Percentiles rank a stretch among this genome's conserved stretches.
Conservation (phyloP, 1,140 invertebrate genomes). For the Oedothorax gibbosus region DNA sequence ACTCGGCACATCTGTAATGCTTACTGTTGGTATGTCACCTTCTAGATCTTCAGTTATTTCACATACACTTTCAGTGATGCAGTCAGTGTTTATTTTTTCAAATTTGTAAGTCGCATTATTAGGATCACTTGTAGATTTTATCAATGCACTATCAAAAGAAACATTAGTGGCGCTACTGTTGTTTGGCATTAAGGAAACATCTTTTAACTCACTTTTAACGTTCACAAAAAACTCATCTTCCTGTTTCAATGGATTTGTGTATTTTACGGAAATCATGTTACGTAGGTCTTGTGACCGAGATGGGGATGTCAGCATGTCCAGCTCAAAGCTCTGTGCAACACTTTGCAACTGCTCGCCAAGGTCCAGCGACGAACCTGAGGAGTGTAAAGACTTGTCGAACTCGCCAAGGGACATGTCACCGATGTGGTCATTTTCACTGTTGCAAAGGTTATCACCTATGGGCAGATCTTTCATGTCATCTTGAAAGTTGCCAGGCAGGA, state of each 20-base stretch:
- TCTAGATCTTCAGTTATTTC: slow-evolving; percentile 23
- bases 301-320: slow-evolving; percentile 38
- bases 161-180: background rate
- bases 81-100: background rate
- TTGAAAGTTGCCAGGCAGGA: slow-evolving; percentile 50
- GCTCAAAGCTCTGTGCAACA: slow-evolving; percentile 18
- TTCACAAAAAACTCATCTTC: slow-evolving; percentile 25
- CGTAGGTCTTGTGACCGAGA: background rate
- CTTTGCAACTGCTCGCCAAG: slow-evolving; percentile 30
- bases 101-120: background rate
- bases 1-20: slow-evolving; percentile 22
- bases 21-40: slow-evolving; percentile 20
- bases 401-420: slow-evolving; percentile 35
- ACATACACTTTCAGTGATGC: slow-evolving; percentile 2
- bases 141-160: background rate
- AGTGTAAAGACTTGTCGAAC: slow-evolving; percentile 46
- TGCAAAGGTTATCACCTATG: background rate
- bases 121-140: background rate
- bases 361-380: slow-evolving; percentile 37
- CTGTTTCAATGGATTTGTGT: slow-evolving; percentile 1
- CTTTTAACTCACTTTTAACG: background rate
- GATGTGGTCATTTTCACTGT: slow-evolving; percentile 15
- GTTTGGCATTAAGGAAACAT: background rate
- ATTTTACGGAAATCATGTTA: background rate
- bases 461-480: slow-evolving; percentile 33